phyloP scores from a whole-genome alignment of 2,888 invertebrate species.

The Galeruca laticollis region DNA sequence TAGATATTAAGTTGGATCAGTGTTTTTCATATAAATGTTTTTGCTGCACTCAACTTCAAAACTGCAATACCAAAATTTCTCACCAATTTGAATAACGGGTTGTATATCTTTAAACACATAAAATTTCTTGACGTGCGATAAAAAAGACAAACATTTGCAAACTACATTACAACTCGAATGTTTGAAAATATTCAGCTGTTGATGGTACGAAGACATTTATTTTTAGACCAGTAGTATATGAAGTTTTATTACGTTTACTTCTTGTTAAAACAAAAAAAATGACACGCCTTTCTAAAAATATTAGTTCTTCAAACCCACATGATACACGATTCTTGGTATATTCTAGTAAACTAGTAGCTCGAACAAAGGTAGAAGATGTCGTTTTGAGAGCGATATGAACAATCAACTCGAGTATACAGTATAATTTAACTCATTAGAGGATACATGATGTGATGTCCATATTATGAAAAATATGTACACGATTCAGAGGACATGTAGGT shows the following conservation, averaged over 20 bases:
- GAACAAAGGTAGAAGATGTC: too few relatives aligned
- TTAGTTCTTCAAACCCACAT: neutral
- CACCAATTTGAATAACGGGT: too few relatives aligned
- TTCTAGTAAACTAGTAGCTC: neutral
- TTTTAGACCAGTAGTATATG: constrained; percentile 6
- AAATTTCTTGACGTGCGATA: neutral
- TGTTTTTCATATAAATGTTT: too few relatives aligned
- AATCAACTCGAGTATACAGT: too few relatives aligned
- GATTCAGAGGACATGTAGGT: too few relatives aligned
- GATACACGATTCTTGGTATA: neutral
- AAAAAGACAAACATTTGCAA: neutral
- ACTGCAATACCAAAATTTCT: too few relatives aligned
- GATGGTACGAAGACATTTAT: constrained; percentile 7
- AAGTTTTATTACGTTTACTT: constrained; percentile 18
- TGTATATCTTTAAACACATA: neutral
- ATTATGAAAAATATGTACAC: too few relatives aligned
- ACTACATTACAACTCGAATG: neutral
- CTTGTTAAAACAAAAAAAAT: constrained; percentile 12
- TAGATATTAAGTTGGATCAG: too few relatives aligned
- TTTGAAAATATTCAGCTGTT: constrained; percentile 13
- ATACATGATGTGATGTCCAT: too few relatives aligned
- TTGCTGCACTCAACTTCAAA: too few relatives aligned
- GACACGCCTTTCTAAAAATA: constrained; percentile 20
- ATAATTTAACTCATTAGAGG: too few relatives aligned
- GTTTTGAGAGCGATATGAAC: too few relatives aligned